A percentile compares a stretch with the other conserved stretches of the same genome.
These are phyloP conservation scores for Stramonita haemastoma DNA, from an alignment of 2,888 invertebrate species.

Conservation along the genomic window DNA sequence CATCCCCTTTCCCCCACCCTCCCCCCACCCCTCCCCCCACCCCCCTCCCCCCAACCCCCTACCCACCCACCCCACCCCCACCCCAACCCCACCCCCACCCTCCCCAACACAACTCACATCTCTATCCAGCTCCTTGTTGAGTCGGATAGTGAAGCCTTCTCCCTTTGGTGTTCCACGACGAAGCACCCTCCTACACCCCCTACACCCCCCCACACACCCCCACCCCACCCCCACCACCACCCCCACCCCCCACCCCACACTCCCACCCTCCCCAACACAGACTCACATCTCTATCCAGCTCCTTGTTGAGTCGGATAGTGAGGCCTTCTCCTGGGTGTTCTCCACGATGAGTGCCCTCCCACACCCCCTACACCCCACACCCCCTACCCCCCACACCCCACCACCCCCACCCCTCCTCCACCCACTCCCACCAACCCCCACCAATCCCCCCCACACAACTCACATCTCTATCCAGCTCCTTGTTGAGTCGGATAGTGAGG, in stretches of 20 bases:
- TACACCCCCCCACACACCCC: background rate
- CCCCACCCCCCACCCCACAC: too few relatives aligned
- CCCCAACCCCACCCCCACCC: too few relatives aligned
- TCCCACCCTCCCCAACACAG: too few relatives aligned
- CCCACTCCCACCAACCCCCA: too few relatives aligned
- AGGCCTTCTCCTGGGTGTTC: conserved; percentile 49
- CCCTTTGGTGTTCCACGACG: too few relatives aligned
- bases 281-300: conserved; percentile 66
- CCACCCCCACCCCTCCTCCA: too few relatives aligned
- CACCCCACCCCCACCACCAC: too few relatives aligned
- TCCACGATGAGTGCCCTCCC: conserved; percentile 50
- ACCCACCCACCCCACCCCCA: too few relatives aligned
- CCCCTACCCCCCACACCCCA: too few relatives aligned
- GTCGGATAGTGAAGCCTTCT: conserved; percentile 54
- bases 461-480: conserved; percentile 74
- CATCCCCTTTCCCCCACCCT: too few relatives aligned
- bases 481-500: conserved; percentile 70
- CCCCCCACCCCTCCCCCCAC: background rate
- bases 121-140: conserved; percentile 77
- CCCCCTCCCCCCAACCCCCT: too few relatives aligned
- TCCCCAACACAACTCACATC: conserved; percentile 58
- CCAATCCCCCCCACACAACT: conserved; percentile 49
- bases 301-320: conserved; percentile 76
- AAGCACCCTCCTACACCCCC: background rate
- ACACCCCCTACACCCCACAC: too few relatives aligned